Evolutionary conservation across 2,797 vertebrate genomes (phyloP).

Genomic region (Gadopsis marmoratus): DNA sequence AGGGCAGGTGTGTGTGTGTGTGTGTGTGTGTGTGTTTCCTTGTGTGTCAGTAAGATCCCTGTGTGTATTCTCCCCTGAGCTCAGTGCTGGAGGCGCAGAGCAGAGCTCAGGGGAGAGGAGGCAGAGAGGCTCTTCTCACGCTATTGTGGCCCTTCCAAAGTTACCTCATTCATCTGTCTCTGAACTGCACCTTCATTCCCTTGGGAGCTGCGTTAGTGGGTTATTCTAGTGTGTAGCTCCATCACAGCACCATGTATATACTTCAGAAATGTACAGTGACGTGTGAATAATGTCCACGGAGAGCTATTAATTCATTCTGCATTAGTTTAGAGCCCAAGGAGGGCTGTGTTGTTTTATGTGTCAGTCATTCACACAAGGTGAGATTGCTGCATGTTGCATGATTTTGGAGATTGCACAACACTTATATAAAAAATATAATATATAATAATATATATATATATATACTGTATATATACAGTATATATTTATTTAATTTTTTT

Average conservation of each 20-base stretch:
- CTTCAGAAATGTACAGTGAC: conserved; percentile 35
- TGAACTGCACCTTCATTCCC: conserved; percentile 36
- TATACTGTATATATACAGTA: no score
- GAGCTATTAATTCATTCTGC: conserved; percentile 34
- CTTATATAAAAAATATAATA: no score
- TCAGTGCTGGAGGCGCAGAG: conserved; percentile 51
- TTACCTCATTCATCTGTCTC: conserved; percentile 63
- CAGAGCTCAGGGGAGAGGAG: conserved; percentile 41
- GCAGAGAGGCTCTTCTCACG: conserved; percentile 72
- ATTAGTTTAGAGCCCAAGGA: conserved; percentile 18
- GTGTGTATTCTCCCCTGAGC: conserved; percentile 53
- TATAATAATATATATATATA: no score
- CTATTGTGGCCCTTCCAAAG: conserved; percentile 54
- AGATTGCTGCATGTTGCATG: conserved; percentile 61
- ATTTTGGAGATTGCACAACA: conserved; percentile 8
- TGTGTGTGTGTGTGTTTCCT: conserved; percentile 25
- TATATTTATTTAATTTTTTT: conserved; percentile 3
- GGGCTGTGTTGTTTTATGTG: conserved; percentile 15
- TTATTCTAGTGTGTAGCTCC: conserved; percentile 39
- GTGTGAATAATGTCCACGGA: conserved; percentile 31
- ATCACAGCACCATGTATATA: conserved; percentile 43
- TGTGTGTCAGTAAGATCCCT: conserved; percentile 40
- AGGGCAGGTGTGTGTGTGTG: conserved; percentile 18
- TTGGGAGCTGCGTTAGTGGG: conserved; percentile 34
- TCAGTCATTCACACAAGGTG: conserved; percentile 38